Base-by-base conservation (phyloP, 2,113 vertebrate species). In the Leptobrachium ailaonicum region DNA sequence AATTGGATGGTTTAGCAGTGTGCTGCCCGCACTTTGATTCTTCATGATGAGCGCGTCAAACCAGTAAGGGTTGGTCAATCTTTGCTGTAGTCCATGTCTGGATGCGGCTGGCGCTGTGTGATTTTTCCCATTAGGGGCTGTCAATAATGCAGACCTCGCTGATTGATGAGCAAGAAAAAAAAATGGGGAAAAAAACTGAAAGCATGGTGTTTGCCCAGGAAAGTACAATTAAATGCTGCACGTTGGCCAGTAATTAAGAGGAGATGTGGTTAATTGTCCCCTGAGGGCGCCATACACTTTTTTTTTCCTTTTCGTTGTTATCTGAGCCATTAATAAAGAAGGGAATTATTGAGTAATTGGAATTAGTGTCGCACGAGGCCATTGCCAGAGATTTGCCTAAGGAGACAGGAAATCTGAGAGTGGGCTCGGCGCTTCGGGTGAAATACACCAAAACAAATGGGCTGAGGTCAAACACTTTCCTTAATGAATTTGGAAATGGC, bases 191-290 rank as follows among this genome's bases (percentile, higher is more conserved):
- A 32, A 32, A 32, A 32, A 32, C 66, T 41, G 44, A 62, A 70
- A 77, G 70, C 76, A 70, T 77, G 58, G 69, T 70, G 20, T 41
- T 45, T 77, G 32, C 47, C 20, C 41, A 45, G 67, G 14, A 77
- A 71, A 71, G 13, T 50, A 53, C 50, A 68, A 63, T 63, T 71
- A 45, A 58, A 69, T 69, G 20, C 0, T 40, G 20, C 40, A 40
- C n/a, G 3, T 53, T 13, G 13, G 4, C 14, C 68, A 41, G 32
- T 71, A 60, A 71, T 71, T 78, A 78, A 50, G 42, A 63, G 76
- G 76, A 78, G 76, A 78, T 78, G 42, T 12, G 45, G 42, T 63
- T 63, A 45, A 70, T 71, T 78, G 67, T 71, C 9, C 69, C 77
- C 77, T 5, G 10, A 41, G 71, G 71, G 62, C 42, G 56, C 73